Percentiles rank a stretch among this genome's conserved stretches.
Evolutionary conservation across 2,888 invertebrate species (phyloP).

Genomic region (Galeopsomyia nigrocyanea): DNA sequence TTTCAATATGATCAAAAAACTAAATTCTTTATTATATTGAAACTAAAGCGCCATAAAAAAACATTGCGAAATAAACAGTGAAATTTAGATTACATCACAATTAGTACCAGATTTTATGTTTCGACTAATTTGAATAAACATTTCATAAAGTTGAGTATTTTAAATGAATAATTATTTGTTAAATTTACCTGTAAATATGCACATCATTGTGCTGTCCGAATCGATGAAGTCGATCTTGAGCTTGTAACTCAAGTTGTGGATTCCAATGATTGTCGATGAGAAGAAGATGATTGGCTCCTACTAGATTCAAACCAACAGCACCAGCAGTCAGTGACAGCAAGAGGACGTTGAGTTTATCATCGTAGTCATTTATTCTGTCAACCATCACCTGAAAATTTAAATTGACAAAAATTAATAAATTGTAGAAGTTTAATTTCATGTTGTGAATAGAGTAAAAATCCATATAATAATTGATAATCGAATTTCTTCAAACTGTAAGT

Average conservation of each 20-base stretch:
- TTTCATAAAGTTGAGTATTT: no score
- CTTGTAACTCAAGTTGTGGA: slow-evolving; percentile 94
- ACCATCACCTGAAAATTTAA: slow-evolving; percentile 52
- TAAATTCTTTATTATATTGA: no score
- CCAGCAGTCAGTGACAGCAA: slow-evolving; percentile 92
- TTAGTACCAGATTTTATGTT: no score
- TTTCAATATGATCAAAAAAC: no score
- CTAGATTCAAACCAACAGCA: slow-evolving; percentile 93
- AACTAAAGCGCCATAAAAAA: no score
- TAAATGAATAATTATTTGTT: not conserved
- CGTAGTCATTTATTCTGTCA: slow-evolving; percentile 56
- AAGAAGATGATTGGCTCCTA: slow-evolving; percentile 92
- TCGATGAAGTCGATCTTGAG: slow-evolving; percentile 93
- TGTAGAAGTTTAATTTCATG: not conserved
- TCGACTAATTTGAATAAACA: no score
- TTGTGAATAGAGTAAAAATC: no score
- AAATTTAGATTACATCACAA: no score
- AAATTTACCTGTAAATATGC: slow-evolving; percentile 81
- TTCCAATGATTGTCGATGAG: slow-evolving; percentile 96
- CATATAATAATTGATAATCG: no score
- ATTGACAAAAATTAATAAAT: not conserved
- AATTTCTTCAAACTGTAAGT: no score
- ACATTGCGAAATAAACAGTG: no score
- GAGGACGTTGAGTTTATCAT: slow-evolving; percentile 72
- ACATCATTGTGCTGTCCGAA: slow-evolving; percentile 89